Evolutionary conservation across 2,113 vertebrate species (phyloP), one percentile per base, ranked within the genome.

Genomic region (Garra rufa): DNA sequence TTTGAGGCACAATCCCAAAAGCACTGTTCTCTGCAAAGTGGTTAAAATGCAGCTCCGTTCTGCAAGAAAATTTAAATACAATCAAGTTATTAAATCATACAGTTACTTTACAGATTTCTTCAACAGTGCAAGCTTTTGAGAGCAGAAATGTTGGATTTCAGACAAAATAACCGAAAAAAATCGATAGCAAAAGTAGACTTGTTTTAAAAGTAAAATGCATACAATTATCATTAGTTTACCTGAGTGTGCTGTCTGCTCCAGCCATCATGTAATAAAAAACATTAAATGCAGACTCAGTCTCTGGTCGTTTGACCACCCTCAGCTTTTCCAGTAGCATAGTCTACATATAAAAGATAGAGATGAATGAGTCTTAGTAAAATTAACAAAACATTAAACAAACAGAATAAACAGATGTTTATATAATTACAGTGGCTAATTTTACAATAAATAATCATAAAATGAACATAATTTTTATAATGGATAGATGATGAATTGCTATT

Each of bases 41-140:
- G 94, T 96, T 98, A 86, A 99, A 95, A 91, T 99, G 97, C 85
- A 99, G 95, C 92, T 99, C 98, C 0, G 97, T 99, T 91, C 98
- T 99, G 91, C 0, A 70, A 44, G 28, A 85, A 38, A 67, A 30
- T 34, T 44, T 14, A 41, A n/a, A 73, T 67, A 83, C 15, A 52
- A 81, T 41, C 9, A 80, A 48, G 43, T 3, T 48, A 34, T 48
- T 48, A n/a, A 80, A 46, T 44, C 38, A 44, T 26, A 61, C 1
- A 9, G 38, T 15, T 43, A 46, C 15, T 73, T 44, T 46, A 44
- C 21, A 73, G 70, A 41, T 38, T 21, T 24, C 11, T 9, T 43
- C 9, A 63, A 78, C 0, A 13, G 38, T 52, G 19, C 70, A 65
- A 34, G 34, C 41, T 17, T 24, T 24, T 6, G 50, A 24, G 9